Conservation (phyloP, 2,113 vertebrate genomes). For the Malurus melanocephalus region DNA sequence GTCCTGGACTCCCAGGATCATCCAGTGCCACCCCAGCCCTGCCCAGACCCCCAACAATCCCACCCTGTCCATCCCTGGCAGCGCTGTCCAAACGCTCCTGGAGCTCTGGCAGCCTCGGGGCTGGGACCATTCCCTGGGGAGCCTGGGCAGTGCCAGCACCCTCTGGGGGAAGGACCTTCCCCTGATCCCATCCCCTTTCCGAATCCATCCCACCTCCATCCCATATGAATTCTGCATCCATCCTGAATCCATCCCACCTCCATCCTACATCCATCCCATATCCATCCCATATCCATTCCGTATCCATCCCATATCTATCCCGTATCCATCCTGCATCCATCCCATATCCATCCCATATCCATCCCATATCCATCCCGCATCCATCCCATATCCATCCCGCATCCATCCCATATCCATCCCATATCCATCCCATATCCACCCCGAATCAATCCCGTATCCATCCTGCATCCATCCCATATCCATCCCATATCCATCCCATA, state of each 20-base stretch:
- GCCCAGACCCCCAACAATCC: background rate
- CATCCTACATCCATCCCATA: too few relatives aligned
- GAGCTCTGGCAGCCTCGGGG: background rate
- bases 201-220: too few relatives aligned
- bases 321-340: too few relatives aligned
- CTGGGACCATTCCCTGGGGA: background rate
- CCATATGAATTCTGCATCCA: too few relatives aligned
- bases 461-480: background rate
- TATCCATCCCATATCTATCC: too few relatives aligned
- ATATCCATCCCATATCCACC: accelerated
- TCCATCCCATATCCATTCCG: too few relatives aligned
- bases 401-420: background rate
- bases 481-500: background rate
- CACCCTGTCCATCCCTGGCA: background rate
- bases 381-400: too few relatives aligned
- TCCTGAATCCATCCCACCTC: too few relatives aligned
- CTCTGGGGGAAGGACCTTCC: background rate
- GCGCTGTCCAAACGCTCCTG: accelerated
- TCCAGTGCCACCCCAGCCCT: accelerated
- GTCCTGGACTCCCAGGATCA: background rate
- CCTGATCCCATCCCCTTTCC: background rate
- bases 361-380: too few relatives aligned
- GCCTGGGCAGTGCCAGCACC: background rate
- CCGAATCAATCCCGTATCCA: accelerated
- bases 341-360: too few relatives aligned